Percentiles rank a stretch among this genome's conserved stretches.
Conservation (phyloP, 2,113 vertebrate species). For the Bujurquina vittata region DNA sequence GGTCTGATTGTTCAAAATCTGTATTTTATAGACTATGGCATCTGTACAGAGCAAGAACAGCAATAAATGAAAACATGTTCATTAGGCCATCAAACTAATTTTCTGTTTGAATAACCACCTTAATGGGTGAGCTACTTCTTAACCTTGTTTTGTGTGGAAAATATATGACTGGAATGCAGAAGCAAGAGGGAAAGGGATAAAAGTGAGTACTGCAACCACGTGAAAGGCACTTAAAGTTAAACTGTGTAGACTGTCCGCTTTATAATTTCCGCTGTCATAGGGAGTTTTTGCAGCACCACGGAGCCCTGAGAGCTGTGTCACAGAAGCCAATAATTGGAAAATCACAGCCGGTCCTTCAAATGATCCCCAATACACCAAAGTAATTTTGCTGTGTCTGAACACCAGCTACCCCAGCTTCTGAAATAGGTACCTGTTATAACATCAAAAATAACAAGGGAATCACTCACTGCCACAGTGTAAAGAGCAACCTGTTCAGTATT, state of each 20-base stretch:
- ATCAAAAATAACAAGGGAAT: slow-evolving; percentile 19
- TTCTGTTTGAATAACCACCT: slow-evolving; percentile 57
- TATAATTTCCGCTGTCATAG: slow-evolving; percentile 54
- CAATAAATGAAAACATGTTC: slow-evolving; percentile 50
- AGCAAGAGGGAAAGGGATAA: not conserved
- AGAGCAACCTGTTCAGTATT: not conserved
- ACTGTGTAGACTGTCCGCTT: slow-evolving; percentile 13
- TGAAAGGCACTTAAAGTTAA: slow-evolving; percentile 24
- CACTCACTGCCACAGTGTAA: not conserved
- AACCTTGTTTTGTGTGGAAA: slow-evolving; percentile 43
- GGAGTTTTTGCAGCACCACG: slow-evolving; percentile 48
- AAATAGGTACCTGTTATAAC: slow-evolving; percentile 41
- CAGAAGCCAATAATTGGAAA: slow-evolving; percentile 74
- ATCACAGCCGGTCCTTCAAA: slow-evolving; percentile 65
- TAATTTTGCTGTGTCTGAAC: slow-evolving; percentile 63
- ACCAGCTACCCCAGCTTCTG: slow-evolving; percentile 45
- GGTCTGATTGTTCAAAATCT: not conserved
- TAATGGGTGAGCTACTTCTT: slow-evolving; percentile 48
- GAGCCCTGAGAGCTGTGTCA: slow-evolving; percentile 45
- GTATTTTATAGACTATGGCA: not conserved
- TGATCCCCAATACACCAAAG: slow-evolving; percentile 67
- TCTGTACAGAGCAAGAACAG: not conserved
- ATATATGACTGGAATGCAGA: not conserved
- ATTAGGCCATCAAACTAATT: slow-evolving; percentile 50
- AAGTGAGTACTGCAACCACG: not conserved